phyloP scores from a whole-genome alignment of 2,797 vertebrate genomes.

The Anas capensis region DNA sequence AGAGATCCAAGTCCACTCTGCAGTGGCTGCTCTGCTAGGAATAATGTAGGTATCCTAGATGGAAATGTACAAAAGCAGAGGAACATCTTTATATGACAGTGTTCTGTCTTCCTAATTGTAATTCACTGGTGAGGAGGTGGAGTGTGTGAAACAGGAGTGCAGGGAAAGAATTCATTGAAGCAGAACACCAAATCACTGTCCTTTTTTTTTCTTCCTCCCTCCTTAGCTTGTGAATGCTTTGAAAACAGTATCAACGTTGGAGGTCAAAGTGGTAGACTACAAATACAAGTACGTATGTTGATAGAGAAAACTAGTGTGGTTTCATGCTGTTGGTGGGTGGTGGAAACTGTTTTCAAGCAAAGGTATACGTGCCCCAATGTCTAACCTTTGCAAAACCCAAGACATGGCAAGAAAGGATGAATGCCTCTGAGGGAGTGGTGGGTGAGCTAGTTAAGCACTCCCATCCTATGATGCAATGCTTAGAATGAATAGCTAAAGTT shows the following conservation, averaged over 20 bases:
- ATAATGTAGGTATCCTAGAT: fast-evolving
- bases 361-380: fast-evolving
- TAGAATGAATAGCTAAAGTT: not conserved
- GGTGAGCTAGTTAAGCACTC: not conserved
- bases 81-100: not conserved
- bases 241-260: constrained; percentile 89
- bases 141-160: not conserved
- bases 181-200: not conserved
- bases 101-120: not conserved
- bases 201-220: not conserved
- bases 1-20: not conserved
- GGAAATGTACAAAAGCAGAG: not conserved
- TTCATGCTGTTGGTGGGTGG: not conserved
- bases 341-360: not conserved
- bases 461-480: not conserved
- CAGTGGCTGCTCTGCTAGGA: not conserved
- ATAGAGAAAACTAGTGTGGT: not conserved
- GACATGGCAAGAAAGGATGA: not conserved
- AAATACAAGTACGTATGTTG: constrained; percentile 91
- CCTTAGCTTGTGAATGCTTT: constrained; percentile 91
- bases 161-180: not conserved
- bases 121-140: not conserved
- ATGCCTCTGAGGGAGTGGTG: not conserved
- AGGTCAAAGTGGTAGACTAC: constrained; percentile 96
- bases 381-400: not conserved